phyloP scores from a whole-genome alignment of 2,797 vertebrate species.

The Cottoperca gobio region DNA sequence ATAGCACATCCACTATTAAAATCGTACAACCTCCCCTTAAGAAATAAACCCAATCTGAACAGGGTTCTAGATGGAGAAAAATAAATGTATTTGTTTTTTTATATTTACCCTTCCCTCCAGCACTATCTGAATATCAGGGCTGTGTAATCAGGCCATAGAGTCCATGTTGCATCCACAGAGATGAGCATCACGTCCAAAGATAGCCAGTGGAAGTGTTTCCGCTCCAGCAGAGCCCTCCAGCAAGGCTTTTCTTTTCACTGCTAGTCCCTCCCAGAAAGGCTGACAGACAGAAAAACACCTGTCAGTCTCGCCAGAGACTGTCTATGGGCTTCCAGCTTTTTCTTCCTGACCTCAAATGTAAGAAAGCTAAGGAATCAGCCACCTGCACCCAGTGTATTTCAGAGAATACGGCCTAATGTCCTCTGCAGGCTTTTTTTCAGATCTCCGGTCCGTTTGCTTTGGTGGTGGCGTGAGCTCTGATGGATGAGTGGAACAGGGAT shows the following conservation, averaged over 20 bases:
- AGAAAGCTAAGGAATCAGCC: constrained; percentile 31
- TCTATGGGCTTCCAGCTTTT: constrained; percentile 38
- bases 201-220: constrained; percentile 58
- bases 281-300: constrained; percentile 65
- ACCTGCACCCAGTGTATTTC: constrained; percentile 28
- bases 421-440: constrained; percentile 35
- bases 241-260: constrained; percentile 63
- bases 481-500: constrained; percentile 65
- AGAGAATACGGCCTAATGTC: constrained; percentile 37
- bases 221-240: constrained; percentile 57
- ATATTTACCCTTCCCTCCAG: constrained; percentile 84
- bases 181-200: constrained; percentile 76
- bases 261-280: constrained; percentile 53
- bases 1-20: constrained; percentile 37
- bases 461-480: constrained; percentile 49
- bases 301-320: constrained; percentile 41
- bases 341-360: constrained; percentile 36
- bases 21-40: background rate
- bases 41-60: constrained; percentile 29
- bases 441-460: constrained; percentile 55
- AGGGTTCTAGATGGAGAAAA: constrained; percentile 33
- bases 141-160: constrained; percentile 76
- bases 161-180: constrained; percentile 74
- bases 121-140: constrained; percentile 77
- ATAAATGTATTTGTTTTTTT: constrained; percentile 17